phyloP scores from a whole-genome alignment of 2,797 vertebrate genomes.

The Ctenochaetus hawaiiensis region DNA sequence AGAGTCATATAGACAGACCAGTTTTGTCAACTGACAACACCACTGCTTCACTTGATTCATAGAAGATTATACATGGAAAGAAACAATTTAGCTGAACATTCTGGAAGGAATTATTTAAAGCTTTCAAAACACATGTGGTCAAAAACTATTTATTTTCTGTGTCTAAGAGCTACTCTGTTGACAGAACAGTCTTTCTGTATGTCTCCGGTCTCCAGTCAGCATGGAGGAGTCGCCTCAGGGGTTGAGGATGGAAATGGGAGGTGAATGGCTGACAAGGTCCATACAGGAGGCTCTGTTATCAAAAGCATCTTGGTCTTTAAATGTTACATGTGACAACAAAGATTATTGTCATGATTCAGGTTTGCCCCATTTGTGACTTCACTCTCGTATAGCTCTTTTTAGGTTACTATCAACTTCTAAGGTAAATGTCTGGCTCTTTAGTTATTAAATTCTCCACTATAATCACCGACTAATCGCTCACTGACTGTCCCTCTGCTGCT shows the following conservation, averaged over 20 bases:
- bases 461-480: background rate
- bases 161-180: conserved; percentile 39
- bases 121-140: conserved; percentile 56
- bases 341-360: conserved; percentile 26
- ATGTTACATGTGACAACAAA: conserved; percentile 27
- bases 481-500: background rate
- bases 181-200: conserved; percentile 57
- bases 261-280: conserved; percentile 70
- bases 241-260: conserved; percentile 50
- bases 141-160: conserved; percentile 20
- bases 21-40: conserved; percentile 53
- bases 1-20: conserved; percentile 63
- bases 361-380: conserved; percentile 32
- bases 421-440: conserved; percentile 1
- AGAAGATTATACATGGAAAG: conserved; percentile 24
- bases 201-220: conserved; percentile 75
- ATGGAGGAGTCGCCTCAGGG: conserved; percentile 61
- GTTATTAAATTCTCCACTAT: background rate
- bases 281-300: conserved; percentile 54
- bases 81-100: conserved; percentile 41
- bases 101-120: conserved; percentile 56
- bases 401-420: conserved; percentile 2
- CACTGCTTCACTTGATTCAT: conserved; percentile 38
- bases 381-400: conserved; percentile 25
- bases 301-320: conserved; percentile 67